Percentiles rank a stretch among this genome's conserved stretches.
Conservation (phyloP, 2,888 invertebrate species). For the Rhamnusium bicolor region DNA sequence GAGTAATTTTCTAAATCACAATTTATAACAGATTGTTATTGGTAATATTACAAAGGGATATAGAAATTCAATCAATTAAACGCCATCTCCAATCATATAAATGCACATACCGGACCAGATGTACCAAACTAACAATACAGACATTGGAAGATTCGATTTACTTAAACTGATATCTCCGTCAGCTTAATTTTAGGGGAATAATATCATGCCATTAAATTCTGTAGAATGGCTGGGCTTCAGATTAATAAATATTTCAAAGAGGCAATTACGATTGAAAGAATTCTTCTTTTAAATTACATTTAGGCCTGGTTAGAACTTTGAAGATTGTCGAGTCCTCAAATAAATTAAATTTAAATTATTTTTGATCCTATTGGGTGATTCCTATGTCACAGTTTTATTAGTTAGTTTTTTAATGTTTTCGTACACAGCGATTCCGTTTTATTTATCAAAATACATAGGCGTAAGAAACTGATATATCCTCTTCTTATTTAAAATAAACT, state of each 20-base stretch:
- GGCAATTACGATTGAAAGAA: not conserved
- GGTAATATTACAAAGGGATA: not conserved
- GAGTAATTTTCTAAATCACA: too few relatives aligned
- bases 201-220: not conserved
- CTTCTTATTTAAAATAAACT: too few relatives aligned
- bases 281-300: not conserved
- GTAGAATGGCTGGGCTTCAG: not conserved
- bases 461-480: too few relatives aligned
- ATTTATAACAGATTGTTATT: too few relatives aligned
- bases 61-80: not conserved
- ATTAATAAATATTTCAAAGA: not conserved
- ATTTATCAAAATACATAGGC: too few relatives aligned
- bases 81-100: not conserved
- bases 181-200: not conserved
- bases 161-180: not conserved
- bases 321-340: not conserved
- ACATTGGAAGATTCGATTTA: slow-evolving; percentile 9
- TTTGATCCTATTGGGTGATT: not conserved
- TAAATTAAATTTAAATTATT: not conserved
- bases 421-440: not conserved
- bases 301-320: not conserved
- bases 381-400: not conserved
- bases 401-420: not conserved
- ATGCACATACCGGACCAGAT: not conserved
- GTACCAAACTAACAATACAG: not conserved